Evolutionary conservation across 2,888 invertebrate genomes (phyloP), one percentile per base, ranked within the genome.

Genomic region (Cephus pygmeus): DNA sequence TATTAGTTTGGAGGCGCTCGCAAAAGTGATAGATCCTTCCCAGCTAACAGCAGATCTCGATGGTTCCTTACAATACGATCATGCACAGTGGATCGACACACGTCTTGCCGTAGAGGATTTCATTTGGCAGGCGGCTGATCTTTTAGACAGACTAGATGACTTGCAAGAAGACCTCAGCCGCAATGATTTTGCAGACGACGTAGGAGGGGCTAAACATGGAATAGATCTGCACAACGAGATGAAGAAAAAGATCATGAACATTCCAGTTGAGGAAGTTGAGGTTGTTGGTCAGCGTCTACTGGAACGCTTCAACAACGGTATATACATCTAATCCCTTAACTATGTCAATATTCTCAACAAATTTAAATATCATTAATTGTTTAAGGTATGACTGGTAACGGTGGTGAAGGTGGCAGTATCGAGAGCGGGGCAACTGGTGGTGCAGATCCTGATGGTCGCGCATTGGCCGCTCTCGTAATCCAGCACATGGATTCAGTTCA

Each of bases 1-100:
- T 94, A 97, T 99, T 92, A 98, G 98, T 90, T 94, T 98, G 92
- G 99, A 99, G 93, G 96, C 97, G 86, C 94, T 99, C 87, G 94
- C 96, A 85, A 98, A 98, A 93, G 96, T 97, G 86, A 96, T 99
- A 91, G 99, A 99, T 92, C 95, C 96, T 80, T 94, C 96, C 86
- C 99, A 99, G 93, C 93, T 99, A 85, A 98, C 99, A 31, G 92
- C 95, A 69, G 99, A 99, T 91, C 95, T 99, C 91, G 99, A 99
- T 88, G 99, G 99, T 73, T 95, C 96, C 35, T 93, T 99, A 87
- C 95, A 95, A 87, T 99, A 99, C 92, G 98, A 99, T 92, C 98
- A 99, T 93, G 95, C 97, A 84, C 97, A 97, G 90, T 99, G 99
- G 99, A 96, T 99, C 88, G 98, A 99, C 89, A 95, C 98, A 82